Evolutionary conservation across 2,888 invertebrate genomes (phyloP).

Genomic region (Seladonia tumulorum): DNA sequence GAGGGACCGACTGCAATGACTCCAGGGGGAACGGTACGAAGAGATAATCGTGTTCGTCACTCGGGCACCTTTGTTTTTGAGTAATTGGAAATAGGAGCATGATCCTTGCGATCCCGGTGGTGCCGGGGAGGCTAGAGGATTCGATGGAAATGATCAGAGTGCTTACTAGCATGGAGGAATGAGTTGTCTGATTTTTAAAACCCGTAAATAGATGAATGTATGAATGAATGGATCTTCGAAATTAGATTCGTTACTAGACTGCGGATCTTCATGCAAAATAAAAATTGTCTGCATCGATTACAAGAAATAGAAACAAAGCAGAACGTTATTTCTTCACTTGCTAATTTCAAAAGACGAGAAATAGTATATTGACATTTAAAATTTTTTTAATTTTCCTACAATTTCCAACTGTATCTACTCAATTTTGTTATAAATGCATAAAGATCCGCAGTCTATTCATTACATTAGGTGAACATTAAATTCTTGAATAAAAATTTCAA

Average conservation of each 20-base stretch:
- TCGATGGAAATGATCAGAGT: background rate
- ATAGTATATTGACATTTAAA: too few species aligned
- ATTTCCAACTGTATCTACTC: too few species aligned
- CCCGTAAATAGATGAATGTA: background rate
- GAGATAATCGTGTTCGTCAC: constrained; percentile 49
- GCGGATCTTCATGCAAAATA: background rate
- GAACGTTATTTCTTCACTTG: too few species aligned
- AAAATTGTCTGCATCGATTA: background rate
- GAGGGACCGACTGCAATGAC: constrained; percentile 31
- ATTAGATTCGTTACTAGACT: background rate
- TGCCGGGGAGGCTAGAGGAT: background rate
- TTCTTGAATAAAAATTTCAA: too few species aligned
- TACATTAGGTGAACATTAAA: too few species aligned
- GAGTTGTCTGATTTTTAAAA: background rate
- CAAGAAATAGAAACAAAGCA: too few species aligned
- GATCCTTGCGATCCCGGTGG: background rate
- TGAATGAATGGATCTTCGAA: background rate
- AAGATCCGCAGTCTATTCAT: too few species aligned
- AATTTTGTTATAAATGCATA: too few species aligned
- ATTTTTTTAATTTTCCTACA: too few species aligned
- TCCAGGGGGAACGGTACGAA: constrained; percentile 38
- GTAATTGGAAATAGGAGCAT: background rate
- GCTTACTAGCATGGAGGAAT: background rate
- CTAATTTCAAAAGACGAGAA: too few species aligned
- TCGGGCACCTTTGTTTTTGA: constrained; percentile 33